Conservation (phyloP, 2,888 invertebrate genomes). For the Andrena trimmerana region DNA sequence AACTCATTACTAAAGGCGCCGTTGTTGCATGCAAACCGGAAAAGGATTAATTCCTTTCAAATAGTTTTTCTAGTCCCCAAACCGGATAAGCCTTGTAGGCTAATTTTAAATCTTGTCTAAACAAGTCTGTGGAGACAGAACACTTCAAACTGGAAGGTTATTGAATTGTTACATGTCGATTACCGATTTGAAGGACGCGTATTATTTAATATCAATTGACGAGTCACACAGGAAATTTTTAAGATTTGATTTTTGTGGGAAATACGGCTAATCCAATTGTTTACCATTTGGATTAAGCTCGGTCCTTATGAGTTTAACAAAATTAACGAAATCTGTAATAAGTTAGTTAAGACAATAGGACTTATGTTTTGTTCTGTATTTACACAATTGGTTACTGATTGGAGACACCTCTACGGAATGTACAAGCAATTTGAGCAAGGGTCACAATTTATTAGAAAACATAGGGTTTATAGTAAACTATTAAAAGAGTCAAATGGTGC, state of each 20-base stretch:
- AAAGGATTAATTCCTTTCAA: too few species aligned
- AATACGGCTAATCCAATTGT: neutral
- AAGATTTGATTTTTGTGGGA: neutral
- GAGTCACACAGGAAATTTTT: neutral
- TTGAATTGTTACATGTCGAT: neutral
- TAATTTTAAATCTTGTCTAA: too few species aligned
- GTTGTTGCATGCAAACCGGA: too few species aligned
- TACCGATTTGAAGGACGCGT: constrained; percentile 3
- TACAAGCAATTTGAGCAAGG: neutral
- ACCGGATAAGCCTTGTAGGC: too few species aligned
- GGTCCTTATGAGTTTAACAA: neutral
- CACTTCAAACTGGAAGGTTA: too few species aligned
- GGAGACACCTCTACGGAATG: neutral
- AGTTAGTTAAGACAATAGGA: neutral
- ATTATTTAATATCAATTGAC: neutral
- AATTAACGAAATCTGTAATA: neutral
- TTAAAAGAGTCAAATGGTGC: neutral
- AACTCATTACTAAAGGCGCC: too few species aligned
- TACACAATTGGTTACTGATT: constrained; percentile 16
- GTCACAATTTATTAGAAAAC: neutral
- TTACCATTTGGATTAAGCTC: constrained; percentile 1
- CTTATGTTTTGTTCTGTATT: constrained; percentile 14
- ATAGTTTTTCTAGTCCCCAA: too few species aligned
- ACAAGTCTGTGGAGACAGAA: too few species aligned
- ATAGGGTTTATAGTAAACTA: constrained; percentile 15